Evolutionary conservation across 2,888 invertebrate genomes (phyloP).

Genomic region (Masnerella sp.): DNA sequence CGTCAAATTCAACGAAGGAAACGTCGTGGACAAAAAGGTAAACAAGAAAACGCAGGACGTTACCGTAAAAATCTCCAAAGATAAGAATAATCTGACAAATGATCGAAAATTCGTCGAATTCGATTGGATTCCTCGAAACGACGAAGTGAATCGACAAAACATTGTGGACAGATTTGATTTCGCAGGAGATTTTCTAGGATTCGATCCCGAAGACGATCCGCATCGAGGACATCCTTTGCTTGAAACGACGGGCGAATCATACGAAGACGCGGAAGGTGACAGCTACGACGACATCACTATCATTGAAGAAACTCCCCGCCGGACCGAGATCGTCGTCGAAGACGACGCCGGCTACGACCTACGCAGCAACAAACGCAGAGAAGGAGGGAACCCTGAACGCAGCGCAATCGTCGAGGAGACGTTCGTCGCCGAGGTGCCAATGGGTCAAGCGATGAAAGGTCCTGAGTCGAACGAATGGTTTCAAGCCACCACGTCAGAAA

Average conservation of each 20-base stretch:
- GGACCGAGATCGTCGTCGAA: neutral
- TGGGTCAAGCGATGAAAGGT: constrained; percentile 6
- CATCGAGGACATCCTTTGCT: neutral
- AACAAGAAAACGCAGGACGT: no score
- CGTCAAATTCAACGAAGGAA: neutral
- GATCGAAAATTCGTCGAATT: neutral
- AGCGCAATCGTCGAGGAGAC: neutral
- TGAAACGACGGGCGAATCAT: neutral
- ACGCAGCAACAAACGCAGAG: neutral
- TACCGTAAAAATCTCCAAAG: no score
- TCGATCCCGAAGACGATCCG: neutral
- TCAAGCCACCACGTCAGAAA: constrained; percentile 15
- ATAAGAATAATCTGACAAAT: neutral
- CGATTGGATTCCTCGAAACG: neutral
- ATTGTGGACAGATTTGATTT: neutral
- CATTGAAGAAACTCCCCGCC: neutral
- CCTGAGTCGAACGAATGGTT: constrained; percentile 25
- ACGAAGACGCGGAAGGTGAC: neutral
- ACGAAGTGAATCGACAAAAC: neutral
- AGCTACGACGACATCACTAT: neutral
- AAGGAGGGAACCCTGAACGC: neutral
- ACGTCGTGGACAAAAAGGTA: no score
- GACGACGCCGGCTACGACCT: constrained; percentile 1
- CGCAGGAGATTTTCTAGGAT: constrained; percentile 9
- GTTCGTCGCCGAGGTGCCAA: constrained; percentile 15